Base-by-base conservation (phyloP, 1,140 invertebrate genomes). In the Apis florea region DNA sequence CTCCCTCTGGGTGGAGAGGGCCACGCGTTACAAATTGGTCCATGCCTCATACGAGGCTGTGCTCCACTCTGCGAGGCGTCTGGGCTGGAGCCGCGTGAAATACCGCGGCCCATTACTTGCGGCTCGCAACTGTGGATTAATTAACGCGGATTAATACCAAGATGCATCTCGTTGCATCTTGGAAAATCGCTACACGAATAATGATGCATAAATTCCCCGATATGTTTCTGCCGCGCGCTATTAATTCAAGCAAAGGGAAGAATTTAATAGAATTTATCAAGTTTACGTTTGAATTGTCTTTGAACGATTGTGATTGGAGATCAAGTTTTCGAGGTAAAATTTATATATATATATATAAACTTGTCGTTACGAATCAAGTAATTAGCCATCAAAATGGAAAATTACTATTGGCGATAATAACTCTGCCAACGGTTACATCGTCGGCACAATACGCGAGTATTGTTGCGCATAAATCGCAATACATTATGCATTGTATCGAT, bases 81-180 rank as follows among this genome's bases (percentile, higher is more conserved):
- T 70, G 82, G 66, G 76, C 70, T 85, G 72, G 68, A 79, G 74
- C 79, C 76, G 75, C 72, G 84, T 92, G 81, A 92, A 91, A 91
- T 91, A 92, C 86, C 85, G 86, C 73, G 85, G 74, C 87, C 89
- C 90, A 92, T 93, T 92, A 93, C 86, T 92, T 90, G 92, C 81
- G 91, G 90, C 89, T 88, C 88, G 85, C 86, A 88, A 90, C 91
- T 89, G 87, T 85, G 83, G 86, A 85, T 86, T 86, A 86, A 86
- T 86, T 86, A 86, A 78, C 79, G 85, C 85, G 83, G 89, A 91
- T 92, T 92, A 91, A 91, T 85, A 87, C 86, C 63, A 79, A 75
- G 83, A 83, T 84, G 83, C 70, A 69, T 59, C 31, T 49, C 19
- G 73, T 47, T 31, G 31, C 71, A n/a, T 21, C 66, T 58, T 26